phyloP scores from a whole-genome alignment of 2,113 vertebrate species.

The Callithrix jacchus region DNA sequence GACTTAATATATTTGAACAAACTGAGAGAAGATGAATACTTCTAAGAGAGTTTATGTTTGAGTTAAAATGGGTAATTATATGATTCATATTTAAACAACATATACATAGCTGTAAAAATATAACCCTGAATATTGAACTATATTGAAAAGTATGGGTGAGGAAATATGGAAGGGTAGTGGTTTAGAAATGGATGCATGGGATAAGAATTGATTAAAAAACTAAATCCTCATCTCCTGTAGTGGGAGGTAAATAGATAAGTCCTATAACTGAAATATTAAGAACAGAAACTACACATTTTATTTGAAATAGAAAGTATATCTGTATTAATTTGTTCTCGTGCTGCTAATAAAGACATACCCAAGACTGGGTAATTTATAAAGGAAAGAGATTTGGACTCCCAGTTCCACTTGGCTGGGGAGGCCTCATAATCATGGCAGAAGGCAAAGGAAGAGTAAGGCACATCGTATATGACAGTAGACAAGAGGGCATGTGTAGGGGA shows the following conservation, averaged over 20 bases:
- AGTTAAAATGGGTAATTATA: not conserved
- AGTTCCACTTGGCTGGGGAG: no score
- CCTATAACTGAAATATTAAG: not conserved
- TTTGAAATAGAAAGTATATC: not conserved
- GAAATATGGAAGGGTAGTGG: not conserved
- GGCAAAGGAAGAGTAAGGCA: no score
- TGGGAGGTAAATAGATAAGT: not conserved
- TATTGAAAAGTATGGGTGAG: not conserved
- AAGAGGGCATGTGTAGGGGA: no score
- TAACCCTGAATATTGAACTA: not conserved
- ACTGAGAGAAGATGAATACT: not conserved
- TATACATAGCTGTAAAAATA: not conserved
- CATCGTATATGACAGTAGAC: no score
- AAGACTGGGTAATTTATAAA: no score
- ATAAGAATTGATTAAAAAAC: not conserved
- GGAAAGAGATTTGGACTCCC: no score
- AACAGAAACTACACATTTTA: not conserved
- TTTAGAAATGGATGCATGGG: not conserved
- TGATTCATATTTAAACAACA: not conserved
- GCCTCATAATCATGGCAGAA: no score
- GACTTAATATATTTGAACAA: not conserved
- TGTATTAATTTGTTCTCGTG: no score
- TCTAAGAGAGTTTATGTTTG: not conserved
- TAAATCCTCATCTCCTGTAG: not conserved
- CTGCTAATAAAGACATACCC: no score